Evolutionary conservation across 2,797 vertebrate species (phyloP), one percentile per base, ranked within the genome.

Genomic region (Neosalanx taihuensis): DNA sequence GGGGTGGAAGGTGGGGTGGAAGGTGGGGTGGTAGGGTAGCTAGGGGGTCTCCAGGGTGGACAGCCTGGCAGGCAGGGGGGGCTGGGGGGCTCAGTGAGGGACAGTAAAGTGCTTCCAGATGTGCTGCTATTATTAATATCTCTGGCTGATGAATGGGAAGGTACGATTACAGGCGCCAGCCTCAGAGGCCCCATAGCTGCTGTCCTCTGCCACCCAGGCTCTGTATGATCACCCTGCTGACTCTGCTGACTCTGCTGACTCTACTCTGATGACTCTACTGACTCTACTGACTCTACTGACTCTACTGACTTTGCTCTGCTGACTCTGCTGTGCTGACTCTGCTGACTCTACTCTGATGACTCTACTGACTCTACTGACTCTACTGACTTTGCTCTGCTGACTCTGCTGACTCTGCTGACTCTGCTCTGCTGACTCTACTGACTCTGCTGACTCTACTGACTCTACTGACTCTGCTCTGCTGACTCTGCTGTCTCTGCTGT

Each of bases 41-140:
- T 6, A 53, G 51, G 51, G 53, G 63, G 59, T 69, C 17, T 41
- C 29, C 31, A 46, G 76, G 17, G 7, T 31, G 29, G 51, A 46
- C 66, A 18, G 37, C 37, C 68, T 18, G 31, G 57, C 18, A 35
- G 57, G 65, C 68, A 67, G 80, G 79, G 75, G 73, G 12, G 77
- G 72, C 23, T 26, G 23, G 81, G 86, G 81, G 88, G 88, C 86
- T 89, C 94, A 94, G 93, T 73, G 80, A 60, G 79, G 94, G 95
- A 96, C 94, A 95, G 94, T 89, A 94, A 95, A 97, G 94, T 96
- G 94, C 94, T 94, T 96, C 95, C 96, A 96, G 95, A 97, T 96
- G 95, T 95, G 92, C 92, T 92, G 93, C 95, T 95, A 96, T 95
- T 95, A 96, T 95, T 96, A 96, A 93, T 95, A 95, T 96, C 93